Evolutionary conservation across 1,140 invertebrate genomes (phyloP).

Genomic region (Trichonephila inaurata): DNA sequence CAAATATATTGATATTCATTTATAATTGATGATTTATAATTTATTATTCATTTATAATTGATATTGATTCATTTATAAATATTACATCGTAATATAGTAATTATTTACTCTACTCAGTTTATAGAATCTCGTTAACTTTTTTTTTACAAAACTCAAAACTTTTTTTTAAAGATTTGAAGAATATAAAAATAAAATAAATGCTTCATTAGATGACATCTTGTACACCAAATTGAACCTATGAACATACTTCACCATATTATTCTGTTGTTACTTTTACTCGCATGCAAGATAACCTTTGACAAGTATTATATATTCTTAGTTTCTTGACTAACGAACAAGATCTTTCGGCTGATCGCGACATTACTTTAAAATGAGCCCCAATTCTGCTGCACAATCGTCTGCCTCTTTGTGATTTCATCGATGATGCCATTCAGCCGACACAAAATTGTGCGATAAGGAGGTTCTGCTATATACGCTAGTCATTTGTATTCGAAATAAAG

Average conservation of each 20-base stretch:
- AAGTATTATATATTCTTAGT: not conserved
- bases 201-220: not conserved
- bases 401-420: slow-evolving; percentile 11
- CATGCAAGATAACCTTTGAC: not conserved
- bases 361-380: not conserved
- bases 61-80: not conserved
- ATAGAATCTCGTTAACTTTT: not conserved
- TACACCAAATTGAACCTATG: not conserved
- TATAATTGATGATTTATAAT: too few relatives aligned
- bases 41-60: too few relatives aligned
- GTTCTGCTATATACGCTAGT: not conserved
- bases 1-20: not conserved
- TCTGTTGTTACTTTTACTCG: not conserved
- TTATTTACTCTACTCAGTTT: not conserved
- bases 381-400: slow-evolving; percentile 22
- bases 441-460: not conserved
- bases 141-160: not conserved
- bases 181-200: not conserved
- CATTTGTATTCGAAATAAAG: not conserved
- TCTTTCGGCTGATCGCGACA: not conserved
- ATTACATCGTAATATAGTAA: not conserved
- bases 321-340: not conserved
- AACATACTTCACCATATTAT: not conserved
- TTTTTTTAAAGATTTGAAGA: not conserved
- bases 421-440: not conserved